Conservation (phyloP, 2,113 vertebrate species). For the Gopherus evgoodei region DNA sequence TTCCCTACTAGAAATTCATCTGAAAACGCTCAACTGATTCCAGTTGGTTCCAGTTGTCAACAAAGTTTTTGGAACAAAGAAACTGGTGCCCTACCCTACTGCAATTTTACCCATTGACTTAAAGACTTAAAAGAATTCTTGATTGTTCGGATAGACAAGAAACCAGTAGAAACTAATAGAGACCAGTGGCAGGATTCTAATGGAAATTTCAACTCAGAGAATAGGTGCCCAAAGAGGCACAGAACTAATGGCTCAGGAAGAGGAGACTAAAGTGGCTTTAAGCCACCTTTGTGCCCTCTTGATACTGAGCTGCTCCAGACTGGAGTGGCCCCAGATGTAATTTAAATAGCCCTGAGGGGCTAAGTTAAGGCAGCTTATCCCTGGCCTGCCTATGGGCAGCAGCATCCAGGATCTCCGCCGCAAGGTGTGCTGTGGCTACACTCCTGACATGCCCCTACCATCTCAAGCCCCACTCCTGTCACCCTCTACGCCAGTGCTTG, state of each 20-base stretch:
- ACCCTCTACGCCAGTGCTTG: not conserved
- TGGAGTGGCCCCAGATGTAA: not conserved
- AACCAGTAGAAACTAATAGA: not conserved
- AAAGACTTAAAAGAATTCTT: conserved; percentile 12
- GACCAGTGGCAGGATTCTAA: not conserved
- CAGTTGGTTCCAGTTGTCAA: not conserved
- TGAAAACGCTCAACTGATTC: conserved; percentile 3
- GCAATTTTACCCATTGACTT: not conserved
- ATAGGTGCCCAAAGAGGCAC: not conserved
- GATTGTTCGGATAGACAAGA: not conserved
- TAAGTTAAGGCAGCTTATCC: not conserved
- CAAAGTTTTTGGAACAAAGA: not conserved
- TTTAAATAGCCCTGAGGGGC: not conserved
- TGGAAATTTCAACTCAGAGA: not conserved
- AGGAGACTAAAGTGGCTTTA: not conserved
- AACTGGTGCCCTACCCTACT: not conserved
- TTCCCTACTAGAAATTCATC: not conserved
- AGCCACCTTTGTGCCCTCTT: not conserved
- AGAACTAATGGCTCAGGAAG: not conserved
- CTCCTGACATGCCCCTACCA: not conserved
- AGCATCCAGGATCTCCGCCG: not conserved
- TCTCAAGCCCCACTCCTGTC: not conserved
- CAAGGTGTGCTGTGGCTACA: not conserved
- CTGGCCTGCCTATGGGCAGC: not conserved
- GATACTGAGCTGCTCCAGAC: not conserved